These are phyloP conservation scores for Drosophila ercepeae DNA, from an alignment of 1,140 invertebrate genomes.

Conservation along the genomic window DNA sequence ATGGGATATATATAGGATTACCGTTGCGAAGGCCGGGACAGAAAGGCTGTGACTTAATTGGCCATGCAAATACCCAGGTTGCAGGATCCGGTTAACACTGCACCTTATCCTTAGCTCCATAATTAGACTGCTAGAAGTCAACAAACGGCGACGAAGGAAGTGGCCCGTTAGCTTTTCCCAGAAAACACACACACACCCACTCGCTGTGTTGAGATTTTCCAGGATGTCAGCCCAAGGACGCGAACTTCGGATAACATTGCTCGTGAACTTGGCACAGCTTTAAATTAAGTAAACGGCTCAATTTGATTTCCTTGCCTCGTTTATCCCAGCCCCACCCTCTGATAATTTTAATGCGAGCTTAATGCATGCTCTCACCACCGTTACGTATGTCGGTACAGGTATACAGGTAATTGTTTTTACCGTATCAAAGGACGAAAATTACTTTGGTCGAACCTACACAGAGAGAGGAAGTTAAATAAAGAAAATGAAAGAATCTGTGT, in stretches of 20 bases:
- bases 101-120: conserved; percentile 9
- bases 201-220: conserved; percentile 1
- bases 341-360: conserved; percentile 52
- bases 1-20: conserved; percentile 43
- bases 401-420: conserved; percentile 39
- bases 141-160: conserved; percentile 24
- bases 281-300: conserved; percentile 40
- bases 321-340: conserved; percentile 16
- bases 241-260: neutral
- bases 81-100: conserved; percentile 1
- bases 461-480: too few species aligned
- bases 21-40: conserved; percentile 21
- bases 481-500: too few species aligned
- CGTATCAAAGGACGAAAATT: conserved; percentile 18
- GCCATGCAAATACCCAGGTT: conserved; percentile 5
- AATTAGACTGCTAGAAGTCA: conserved; percentile 53
- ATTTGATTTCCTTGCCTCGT: conserved; percentile 54
- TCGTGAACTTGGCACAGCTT: conserved; percentile 33
- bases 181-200: neutral
- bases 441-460: conserved; percentile 5
- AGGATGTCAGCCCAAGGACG: conserved; percentile 20
- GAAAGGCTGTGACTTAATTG: conserved; percentile 17
- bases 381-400: neutral
- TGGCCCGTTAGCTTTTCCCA: conserved; percentile 31
- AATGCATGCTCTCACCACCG: conserved; percentile 16